phyloP scores from a whole-genome alignment of 2,797 vertebrate genomes.

The Hypotaenidia okinawae region DNA sequence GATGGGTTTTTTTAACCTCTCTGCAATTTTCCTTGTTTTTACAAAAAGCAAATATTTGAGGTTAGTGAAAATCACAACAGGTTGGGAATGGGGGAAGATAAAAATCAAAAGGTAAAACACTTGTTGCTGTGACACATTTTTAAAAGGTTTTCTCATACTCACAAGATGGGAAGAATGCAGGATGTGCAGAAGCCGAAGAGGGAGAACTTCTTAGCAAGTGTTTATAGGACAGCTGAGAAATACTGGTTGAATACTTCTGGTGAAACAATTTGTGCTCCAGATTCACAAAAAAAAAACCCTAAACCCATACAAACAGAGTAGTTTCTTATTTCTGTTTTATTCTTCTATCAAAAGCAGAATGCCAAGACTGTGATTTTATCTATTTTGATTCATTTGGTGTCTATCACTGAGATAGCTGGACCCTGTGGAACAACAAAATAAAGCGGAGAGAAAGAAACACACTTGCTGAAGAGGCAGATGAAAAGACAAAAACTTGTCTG shows the following conservation, averaged over 20 bases:
- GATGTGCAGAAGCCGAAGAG: background rate
- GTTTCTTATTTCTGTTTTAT: background rate
- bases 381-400: background rate
- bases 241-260: background rate
- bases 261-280: background rate
- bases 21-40: background rate
- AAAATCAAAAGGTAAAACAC: constrained; percentile 8
- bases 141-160: background rate
- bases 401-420: background rate
- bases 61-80: background rate
- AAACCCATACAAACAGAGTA: background rate
- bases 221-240: background rate
- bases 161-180: background rate
- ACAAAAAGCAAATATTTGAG: background rate
- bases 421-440: background rate
- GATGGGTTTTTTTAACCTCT: background rate
- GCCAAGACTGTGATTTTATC: background rate
- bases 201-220: background rate
- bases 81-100: background rate
- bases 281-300: background rate
- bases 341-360: background rate
- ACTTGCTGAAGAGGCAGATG: background rate
- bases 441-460: background rate
- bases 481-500: background rate
- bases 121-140: background rate